Evolutionary conservation across 2,888 invertebrate genomes (phyloP), one percentile per base, ranked within the genome.

Genomic region (Acleris holmiana): DNA sequence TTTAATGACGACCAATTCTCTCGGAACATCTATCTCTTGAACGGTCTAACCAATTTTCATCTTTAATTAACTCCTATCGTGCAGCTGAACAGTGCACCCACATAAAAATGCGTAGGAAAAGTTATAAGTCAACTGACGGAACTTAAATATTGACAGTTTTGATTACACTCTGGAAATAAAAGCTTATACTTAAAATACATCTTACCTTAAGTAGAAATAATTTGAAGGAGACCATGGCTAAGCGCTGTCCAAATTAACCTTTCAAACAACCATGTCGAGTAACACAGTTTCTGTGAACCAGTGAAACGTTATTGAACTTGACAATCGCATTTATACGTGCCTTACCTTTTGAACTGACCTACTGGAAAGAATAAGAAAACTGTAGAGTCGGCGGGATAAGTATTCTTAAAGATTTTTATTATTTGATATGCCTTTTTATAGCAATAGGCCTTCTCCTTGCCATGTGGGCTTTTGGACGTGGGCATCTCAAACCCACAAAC

Each of bases 241-340:
- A 58, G 48, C 17, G 17, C 61, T 47, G 4, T 21, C 29, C 1
- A 59, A 64, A 21, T 46, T 23, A 8, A 4, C 13, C 7, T 8
- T 23, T 40, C 1, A 25, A 48, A 21, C n/a, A 55, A 55, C 18
- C 18, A 54, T 13, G 53, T 13, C 41, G 21, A 40, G 21, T 10
- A 40, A 18, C 47, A 8, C 40, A 17, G 41, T 35, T 21, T 7
- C 19, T 35, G 23, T 18, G 67, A 60, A 67, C 67, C 58, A 80
- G 76, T 83, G 79, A 79, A 80, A 79, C 69, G 72, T 60, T 75
- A 76, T 76, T 89, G 86, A 88, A 86, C 88, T 88, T 88, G 79
- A 75, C 76, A 78, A 80, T 82, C 70, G 71, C 78, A 76, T 83
- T 80, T 86, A 86, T 85, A 83, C 72, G 7, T 41, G 15, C 17